Evolutionary conservation across 2,797 vertebrate species (phyloP).

Genomic region (Intellagama lesueurii): DNA sequence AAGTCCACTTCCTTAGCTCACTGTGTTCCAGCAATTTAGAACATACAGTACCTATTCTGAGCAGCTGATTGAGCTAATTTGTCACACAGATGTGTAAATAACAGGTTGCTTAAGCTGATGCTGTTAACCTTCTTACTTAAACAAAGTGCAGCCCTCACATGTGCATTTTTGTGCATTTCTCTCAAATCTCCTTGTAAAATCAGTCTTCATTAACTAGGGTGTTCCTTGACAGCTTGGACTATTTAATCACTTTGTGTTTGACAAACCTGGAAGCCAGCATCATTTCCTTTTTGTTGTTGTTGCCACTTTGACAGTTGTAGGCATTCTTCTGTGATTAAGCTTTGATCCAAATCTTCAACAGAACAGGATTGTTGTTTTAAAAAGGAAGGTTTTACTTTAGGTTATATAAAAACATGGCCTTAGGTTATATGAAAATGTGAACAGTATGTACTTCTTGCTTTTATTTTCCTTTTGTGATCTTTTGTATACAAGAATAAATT

Average conservation of each 20-base stretch:
- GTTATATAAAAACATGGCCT: background rate
- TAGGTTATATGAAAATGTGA: conserved; percentile 9
- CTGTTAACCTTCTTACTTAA: background rate
- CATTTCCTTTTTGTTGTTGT: conserved; percentile 14
- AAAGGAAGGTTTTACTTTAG: conserved; percentile 31
- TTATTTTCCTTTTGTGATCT: background rate
- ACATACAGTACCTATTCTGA: conserved; percentile 2
- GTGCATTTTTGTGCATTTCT: conserved; percentile 7
- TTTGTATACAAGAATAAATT: background rate
- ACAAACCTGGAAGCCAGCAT: background rate
- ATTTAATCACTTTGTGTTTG: conserved; percentile 31
- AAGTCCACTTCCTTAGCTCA: no score
- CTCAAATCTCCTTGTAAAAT: conserved; percentile 25
- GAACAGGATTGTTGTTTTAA: background rate
- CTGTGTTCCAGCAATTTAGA: conserved; percentile 2
- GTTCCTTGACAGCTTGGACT: background rate
- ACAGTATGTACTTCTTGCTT: background rate
- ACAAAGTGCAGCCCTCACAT: background rate
- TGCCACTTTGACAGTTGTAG: conserved; percentile 18
- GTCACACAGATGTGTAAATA: background rate
- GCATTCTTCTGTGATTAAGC: conserved; percentile 1
- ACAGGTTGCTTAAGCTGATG: background rate
- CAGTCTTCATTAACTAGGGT: no score
- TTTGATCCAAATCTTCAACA: conserved; percentile 20
- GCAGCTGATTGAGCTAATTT: background rate